Evolutionary conservation across 1,140 invertebrate species (phyloP), one percentile per base, ranked within the genome.

Genomic region (Lycorma delicatula): DNA sequence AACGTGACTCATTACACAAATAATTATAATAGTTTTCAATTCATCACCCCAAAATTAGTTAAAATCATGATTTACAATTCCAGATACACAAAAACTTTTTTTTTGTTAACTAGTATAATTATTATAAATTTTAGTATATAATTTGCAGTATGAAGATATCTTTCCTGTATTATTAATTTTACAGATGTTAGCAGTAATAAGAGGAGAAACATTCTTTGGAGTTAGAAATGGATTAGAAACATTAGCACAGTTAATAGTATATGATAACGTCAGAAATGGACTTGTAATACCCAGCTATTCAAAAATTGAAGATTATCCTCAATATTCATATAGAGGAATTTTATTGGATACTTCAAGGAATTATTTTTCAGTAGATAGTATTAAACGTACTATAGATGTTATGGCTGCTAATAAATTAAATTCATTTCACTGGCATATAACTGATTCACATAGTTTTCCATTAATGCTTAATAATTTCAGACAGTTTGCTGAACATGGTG

Each of bases 351-450:
- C 88, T 0, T 78, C 86, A 0, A 78, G 89, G 23, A 91, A 90
- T 69, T 90, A 77, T 66, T 77, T 84, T 61, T 72, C 79, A 1
- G 78, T 89, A 3, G 75, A 79, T 2, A 71, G 79, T 1, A 85
- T 93, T 44, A 80, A 86, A 62, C 73, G 78, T n/a, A 87, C 86
- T 0, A 75, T 93, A 36, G 86, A 90, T 64, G 89, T 77, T 0
- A 91, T 93, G 87, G 81, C 82, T 0, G 76, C 82, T 65, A 83
- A 82, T 11, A 93, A 93, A 66, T 66, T 93, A 29, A 93, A 93
- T 67, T 83, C 84, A 0, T 86, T 93, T 68, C 90, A 93, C 63
- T 92, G 89, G 88, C 89, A 93, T 63, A 87, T 93, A n/a, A 91
- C 87, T 0, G 90, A 93, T 68, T 83, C 84, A 0, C 89, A 92